Percentiles rank a stretch among this genome's conserved stretches.
phyloP scores from a whole-genome alignment of 1,140 invertebrate species.

The Gyrodactylus salaris region DNA sequence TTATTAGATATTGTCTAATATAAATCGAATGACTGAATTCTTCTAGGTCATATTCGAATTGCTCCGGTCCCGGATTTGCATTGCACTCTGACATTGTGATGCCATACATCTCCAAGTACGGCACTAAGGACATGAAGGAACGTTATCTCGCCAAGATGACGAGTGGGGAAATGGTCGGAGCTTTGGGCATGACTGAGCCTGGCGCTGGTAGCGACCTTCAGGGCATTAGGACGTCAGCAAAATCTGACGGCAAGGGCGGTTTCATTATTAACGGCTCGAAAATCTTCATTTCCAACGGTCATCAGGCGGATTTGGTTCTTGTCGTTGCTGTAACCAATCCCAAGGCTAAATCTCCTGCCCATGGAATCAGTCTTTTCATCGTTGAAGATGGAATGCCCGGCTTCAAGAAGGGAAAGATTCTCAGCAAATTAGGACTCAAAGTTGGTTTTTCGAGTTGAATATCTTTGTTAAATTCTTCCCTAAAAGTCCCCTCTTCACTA shows the following conservation, averaged over 20 bases:
- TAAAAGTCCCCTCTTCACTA: too few species aligned
- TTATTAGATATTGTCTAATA: background rate
- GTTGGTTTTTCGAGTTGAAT: too few species aligned
- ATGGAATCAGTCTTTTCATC: slow-evolving; percentile 23
- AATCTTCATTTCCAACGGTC: slow-evolving; percentile 24
- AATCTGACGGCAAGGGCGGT: slow-evolving; percentile 20
- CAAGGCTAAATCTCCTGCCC: slow-evolving; percentile 19
- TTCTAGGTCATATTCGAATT: slow-evolving; percentile 19
- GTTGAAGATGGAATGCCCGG: slow-evolving; percentile 22
- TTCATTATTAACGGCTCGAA: slow-evolving; percentile 24
- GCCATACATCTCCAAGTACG: slow-evolving; percentile 23
- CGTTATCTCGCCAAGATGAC: slow-evolving; percentile 21
- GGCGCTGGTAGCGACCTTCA: slow-evolving; percentile 24
- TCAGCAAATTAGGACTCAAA: slow-evolving; percentile 23
- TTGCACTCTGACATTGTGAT: slow-evolving; percentile 24
- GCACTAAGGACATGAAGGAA: slow-evolving; percentile 20
- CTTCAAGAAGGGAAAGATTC: slow-evolving; percentile 21
- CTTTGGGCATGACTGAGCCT: slow-evolving; percentile 24
- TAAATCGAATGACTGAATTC: background rate
- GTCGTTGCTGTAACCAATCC: slow-evolving; percentile 23
- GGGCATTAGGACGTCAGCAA: slow-evolving; percentile 21
- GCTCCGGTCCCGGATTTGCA: slow-evolving; percentile 19
- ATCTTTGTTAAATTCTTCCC: slow-evolving; percentile 11
- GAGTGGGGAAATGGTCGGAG: slow-evolving; percentile 20
- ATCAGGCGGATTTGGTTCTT: slow-evolving; percentile 20